Conservation (phyloP, 2,888 invertebrate genomes). For the Ophioninae sp. region DNA sequence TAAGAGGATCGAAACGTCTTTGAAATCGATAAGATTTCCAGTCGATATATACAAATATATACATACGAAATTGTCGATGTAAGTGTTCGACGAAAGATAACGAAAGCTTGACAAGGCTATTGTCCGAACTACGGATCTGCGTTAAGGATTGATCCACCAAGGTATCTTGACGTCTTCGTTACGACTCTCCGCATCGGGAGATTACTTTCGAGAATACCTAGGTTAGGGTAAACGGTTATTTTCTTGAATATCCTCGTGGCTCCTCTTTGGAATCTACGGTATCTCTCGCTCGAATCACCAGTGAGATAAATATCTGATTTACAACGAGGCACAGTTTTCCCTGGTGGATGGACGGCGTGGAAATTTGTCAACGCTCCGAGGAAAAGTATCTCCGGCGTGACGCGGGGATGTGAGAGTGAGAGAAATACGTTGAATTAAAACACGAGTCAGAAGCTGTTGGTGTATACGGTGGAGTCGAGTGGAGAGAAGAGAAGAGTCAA, state of each 20-base stretch:
- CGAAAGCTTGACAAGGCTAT: slow-evolving; percentile 1
- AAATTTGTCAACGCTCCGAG: slow-evolving; percentile 1
- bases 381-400: background rate
- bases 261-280: background rate
- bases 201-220: background rate
- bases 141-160: background rate
- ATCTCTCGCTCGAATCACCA: background rate
- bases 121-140: background rate
- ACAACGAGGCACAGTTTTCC: background rate
- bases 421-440: slow-evolving; percentile 37
- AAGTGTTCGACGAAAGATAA: background rate
- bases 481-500: slow-evolving; percentile 34
- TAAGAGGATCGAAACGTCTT: slow-evolving; percentile 32
- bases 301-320: background rate
- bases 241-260: background rate
- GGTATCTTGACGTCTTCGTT: background rate
- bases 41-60: background rate
- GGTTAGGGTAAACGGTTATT: no score
- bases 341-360: background rate
- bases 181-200: background rate
- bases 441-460: slow-evolving; percentile 47
- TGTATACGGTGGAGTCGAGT: slow-evolving; percentile 41
- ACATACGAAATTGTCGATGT: background rate
- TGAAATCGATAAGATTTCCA: slow-evolving; percentile 24
- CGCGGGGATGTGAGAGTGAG: background rate